Evolutionary conservation across 2,113 vertebrate genomes (phyloP).

Genomic region (Tursiops truncatus): DNA sequence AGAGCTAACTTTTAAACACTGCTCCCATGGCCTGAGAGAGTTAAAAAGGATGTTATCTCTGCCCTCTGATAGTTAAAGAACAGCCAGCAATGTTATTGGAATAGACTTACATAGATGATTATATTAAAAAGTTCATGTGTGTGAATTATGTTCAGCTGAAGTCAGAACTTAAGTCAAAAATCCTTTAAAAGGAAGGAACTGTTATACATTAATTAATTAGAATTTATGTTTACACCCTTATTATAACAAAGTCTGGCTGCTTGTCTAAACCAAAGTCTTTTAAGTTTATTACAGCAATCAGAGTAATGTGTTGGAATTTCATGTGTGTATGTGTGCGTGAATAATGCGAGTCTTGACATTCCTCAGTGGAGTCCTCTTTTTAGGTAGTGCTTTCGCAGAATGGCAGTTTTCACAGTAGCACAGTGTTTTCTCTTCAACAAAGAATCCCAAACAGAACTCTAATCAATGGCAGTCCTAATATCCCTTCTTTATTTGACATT

Average conservation of each 20-base stretch:
- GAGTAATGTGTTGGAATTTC: constrained; percentile 26
- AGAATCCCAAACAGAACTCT: neutral
- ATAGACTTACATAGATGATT: neutral
- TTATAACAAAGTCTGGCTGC: constrained; percentile 23
- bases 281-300: constrained; percentile 47
- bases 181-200: constrained; percentile 54
- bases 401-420: constrained; percentile 8
- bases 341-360: constrained; percentile 5
- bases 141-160: constrained; percentile 8
- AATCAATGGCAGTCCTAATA: neutral
- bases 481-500: neutral
- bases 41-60: neutral
- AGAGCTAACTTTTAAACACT: neutral
- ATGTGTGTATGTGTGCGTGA: neutral
- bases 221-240: neutral
- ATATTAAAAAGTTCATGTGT: neutral
- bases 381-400: neutral
- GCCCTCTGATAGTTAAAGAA: neutral
- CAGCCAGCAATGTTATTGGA: neutral
- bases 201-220: constrained; percentile 25
- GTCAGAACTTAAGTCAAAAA: constrained; percentile 29
- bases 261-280: constrained; percentile 52
- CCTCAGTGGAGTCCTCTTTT: neutral
- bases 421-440: neutral
- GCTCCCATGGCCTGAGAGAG: neutral